Base-by-base conservation (phyloP, 2,797 vertebrate species). In the Gadopsis marmoratus region DNA sequence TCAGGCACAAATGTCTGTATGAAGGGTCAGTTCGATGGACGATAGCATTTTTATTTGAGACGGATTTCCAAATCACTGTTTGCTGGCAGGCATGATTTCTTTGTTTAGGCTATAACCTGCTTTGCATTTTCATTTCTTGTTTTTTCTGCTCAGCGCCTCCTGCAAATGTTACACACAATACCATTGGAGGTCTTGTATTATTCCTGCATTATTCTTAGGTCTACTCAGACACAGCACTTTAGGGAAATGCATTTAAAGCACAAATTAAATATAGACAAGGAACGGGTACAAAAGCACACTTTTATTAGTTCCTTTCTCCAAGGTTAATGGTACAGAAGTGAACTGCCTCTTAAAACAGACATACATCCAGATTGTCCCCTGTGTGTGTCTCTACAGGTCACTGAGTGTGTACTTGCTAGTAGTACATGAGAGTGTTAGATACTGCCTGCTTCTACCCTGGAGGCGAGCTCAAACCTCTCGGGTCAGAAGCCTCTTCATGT, bases 211-310 rank as follows among this genome's bases (percentile, higher is more conserved):
- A 61, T 73, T 86, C 80, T 59, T 21, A 47, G 69, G 63, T 81
- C 67, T 71, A 31, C 33, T 79, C 65, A 60, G 54, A 56, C 62
- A 53, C 17, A 51, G 62, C 66, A 70, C 88, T 79, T 74, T 33
- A 19, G 85, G 83, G 86, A 81, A 81, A 84, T 88, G 75, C 78
- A 77, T 82, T 88, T 87, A 86, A 79, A 86, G 82, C 74, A 82
- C 78, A 83, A 85, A 87, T 89, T 85, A 83, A 88, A 91, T 39
- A 69, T 69, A 79, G 71, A 64, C 64, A 62, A 83, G 17, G 31
- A 76, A 79, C 51, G 69, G 58, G 81, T 79, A 63, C 53, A 73
- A 75, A 77, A 81, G 65, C 26, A 26, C 74, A 79, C 73, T 78
- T 84, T 66, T 89, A 86, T 87, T 86, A 77, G 81, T 72, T 74